Evolutionary conservation across 1,140 invertebrate species (phyloP), one percentile per base, ranked within the genome.

Genomic region (Saxidomus purpurata): DNA sequence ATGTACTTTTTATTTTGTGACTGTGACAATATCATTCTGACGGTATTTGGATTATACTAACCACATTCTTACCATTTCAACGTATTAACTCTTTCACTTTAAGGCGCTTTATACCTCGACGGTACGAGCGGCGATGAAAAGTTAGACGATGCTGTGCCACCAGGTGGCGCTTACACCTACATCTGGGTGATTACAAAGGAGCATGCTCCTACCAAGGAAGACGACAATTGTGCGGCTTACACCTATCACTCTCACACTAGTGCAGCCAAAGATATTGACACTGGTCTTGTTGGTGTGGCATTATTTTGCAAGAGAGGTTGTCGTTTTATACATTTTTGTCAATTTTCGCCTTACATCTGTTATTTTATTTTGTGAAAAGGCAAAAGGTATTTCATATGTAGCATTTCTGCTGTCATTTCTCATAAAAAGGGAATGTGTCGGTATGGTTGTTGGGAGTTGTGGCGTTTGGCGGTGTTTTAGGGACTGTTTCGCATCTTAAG

Each of bases 191-290:
- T 92, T 25, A 67, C 90, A 17, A 63, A 92, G 49, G 34, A 34
- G 15, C 61, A 90, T 22, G 92, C 91, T 19, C 93, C 93, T 6
- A 91, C 89, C 11, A 81, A 76, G 0, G 89, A 87, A 22, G 91
- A 93, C 31, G 89, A 90, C n/a, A 90, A 91, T 31, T 94, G 93
- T 69, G 92, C 89, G 0, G 67, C 92, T 0, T 94, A 90, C 89
- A 87, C 87, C 0, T 94, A 94, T 74, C 92, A 93, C 90, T 94
- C 93, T 19, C 90, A 89, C 17, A 90, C 92, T 3, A 71, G 93
- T 49, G 81, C 90, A 0, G 85, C 90, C 0, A 91, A 67, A 52
- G 93, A 94, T 55, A 87, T 90, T 15, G 91, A 90, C 61, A 69
- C 92, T 8, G 93, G 93, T 17, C 90, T 94, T 0, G 90, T 93